Base-by-base conservation (phyloP, 2,113 vertebrate species). In the Ictidomys tridecemlineatus region DNA sequence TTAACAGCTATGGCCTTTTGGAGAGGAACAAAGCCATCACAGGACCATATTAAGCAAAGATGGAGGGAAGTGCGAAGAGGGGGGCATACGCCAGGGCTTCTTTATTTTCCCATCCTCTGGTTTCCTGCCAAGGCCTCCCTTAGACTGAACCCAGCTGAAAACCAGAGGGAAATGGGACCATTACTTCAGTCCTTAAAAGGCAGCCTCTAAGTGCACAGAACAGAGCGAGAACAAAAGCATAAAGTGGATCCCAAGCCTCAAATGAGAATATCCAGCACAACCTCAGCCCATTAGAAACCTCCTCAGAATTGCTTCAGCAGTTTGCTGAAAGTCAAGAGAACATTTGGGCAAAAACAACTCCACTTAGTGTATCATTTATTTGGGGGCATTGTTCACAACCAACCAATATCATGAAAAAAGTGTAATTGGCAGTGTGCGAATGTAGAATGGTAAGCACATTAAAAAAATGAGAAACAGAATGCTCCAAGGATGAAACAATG, bases 331-430 rank as follows among this genome's bases (percentile, higher is more conserved):
- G 39, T 82, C 58, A 85, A 83, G 84, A 91, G 51, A 84, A 85
- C 28, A 67, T 74, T 45, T 65, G 42, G 24, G 20, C 32, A 42
- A 90, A 93, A 91, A n/a, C 56, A 85, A 28, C 8, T 70, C 67
- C 34, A 51, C 37, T 80, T 69, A 88, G 42, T 74, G 13, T 70
- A 32, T 73, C 77, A 58, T 69, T 93, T 69, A 51, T 93, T 69
- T 45, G 84, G 87, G 70, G 76, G n/a, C n/a, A 42, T 74, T 80
- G 39, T 88, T 95, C 83, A 91, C 51, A 91, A 92, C 13, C 8
- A 89, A 88, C 53, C 28, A 30, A 92, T 34, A 77, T 61, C 89
- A 94, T 93, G 58, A 84, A 51, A 80, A 45, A 39, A 79, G 17
- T 45, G 72, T 32, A 78, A 76, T 32, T 65, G 51, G n/a, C 22